Evolutionary conservation across 2,888 invertebrate species (phyloP).

Genomic region (Drosophila incognita): DNA sequence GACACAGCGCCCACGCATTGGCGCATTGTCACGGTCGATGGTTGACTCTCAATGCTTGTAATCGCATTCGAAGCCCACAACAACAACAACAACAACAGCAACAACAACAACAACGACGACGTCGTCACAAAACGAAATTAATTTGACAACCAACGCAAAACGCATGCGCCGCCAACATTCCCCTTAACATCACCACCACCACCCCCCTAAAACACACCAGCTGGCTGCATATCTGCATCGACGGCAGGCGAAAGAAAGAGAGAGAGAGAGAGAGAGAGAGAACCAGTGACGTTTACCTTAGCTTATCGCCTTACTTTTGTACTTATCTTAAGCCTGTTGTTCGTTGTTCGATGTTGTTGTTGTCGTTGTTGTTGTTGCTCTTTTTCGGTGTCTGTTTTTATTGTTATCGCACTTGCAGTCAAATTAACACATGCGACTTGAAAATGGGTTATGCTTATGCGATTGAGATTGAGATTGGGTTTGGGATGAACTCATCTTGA

Average conservation of each 20-base stretch:
- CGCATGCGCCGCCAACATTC: conserved; percentile 73
- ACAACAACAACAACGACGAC: conserved; percentile 33
- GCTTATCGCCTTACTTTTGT: conserved; percentile 74
- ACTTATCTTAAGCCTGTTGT: conserved; percentile 74
- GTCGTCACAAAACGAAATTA: conserved; percentile 73
- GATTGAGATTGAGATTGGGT: conserved; percentile 23
- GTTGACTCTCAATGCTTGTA: conserved; percentile 19
- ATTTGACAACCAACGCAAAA: conserved; percentile 79
- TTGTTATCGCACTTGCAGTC: conserved; percentile 70
- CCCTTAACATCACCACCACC: not conserved
- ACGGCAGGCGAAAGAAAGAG: conserved; percentile 29
- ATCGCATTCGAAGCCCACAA: conserved; percentile 31
- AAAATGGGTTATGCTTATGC: conserved; percentile 64
- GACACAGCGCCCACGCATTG: conserved; percentile 73
- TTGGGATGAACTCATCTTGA: conserved; percentile 33
- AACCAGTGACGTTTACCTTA: conserved; percentile 51
- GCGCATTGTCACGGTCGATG: conserved; percentile 65
- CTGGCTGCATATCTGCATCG: conserved; percentile 19
- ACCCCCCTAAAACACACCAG: not conserved
- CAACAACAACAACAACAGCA: conserved; percentile 1
- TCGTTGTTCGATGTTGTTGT: conserved; percentile 16
- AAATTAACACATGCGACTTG: conserved; percentile 72
- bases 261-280: conserved; percentile 42
- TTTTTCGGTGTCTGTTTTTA: conserved; percentile 32
- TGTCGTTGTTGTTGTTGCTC: not conserved